These are phyloP conservation scores for Fundulus diaphanus DNA, from an alignment of 2,797 vertebrate genomes.

Conservation along the genomic window DNA sequence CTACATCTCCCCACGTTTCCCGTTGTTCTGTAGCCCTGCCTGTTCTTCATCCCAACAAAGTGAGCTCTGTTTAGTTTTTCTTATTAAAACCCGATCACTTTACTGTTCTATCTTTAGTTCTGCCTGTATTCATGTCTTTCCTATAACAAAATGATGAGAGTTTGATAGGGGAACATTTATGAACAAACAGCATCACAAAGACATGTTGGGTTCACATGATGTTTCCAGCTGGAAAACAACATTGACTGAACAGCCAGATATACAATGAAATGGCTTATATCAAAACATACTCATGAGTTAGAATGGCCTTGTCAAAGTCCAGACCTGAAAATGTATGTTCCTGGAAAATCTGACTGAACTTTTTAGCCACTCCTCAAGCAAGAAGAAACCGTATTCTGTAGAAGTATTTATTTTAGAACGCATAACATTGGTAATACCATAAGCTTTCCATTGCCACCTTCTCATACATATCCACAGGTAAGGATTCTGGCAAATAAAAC, in stretches of 20 bases:
- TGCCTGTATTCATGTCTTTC: no score
- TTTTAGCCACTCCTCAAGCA: no score
- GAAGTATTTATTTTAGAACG: conserved; percentile 8
- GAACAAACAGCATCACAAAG: not conserved
- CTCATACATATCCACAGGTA: not conserved
- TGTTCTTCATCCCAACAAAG: no score
- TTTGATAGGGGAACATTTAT: not conserved
- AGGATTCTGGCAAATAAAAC: not conserved
- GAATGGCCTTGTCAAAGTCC: not conserved
- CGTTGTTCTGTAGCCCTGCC: no score
- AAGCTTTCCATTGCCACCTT: not conserved
- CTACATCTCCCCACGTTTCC: no score
- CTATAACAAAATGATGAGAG: no score
- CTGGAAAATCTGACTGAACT: not conserved
- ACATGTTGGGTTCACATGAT: not conserved
- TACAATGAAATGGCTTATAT: not conserved
- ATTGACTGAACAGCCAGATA: not conserved
- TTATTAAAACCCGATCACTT: no score
- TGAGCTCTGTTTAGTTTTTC: no score
- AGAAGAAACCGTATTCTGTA: not conserved
- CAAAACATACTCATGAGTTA: not conserved
- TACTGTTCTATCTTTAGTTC: no score
- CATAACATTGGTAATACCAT: conserved; percentile 1
- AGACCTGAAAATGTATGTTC: not conserved
- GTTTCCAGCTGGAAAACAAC: not conserved